Evolutionary conservation across 2,888 invertebrate species (phyloP).

Genomic region (Dolichopus griseipennis): DNA sequence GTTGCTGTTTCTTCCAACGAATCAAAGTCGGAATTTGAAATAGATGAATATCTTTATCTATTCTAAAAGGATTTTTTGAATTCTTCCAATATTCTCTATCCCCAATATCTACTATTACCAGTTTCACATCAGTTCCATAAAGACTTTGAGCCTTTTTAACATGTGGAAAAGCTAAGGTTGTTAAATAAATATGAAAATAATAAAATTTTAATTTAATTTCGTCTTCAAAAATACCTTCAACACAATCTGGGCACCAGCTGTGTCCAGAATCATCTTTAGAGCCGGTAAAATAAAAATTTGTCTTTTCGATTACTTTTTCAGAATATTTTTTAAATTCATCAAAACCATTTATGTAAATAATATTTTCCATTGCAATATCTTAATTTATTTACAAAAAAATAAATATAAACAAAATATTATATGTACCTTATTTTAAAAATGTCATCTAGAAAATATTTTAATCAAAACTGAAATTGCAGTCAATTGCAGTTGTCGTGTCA

Average conservation of each 20-base stretch:
- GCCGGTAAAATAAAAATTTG: slow-evolving; percentile 51
- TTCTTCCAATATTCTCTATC: slow-evolving; percentile 68
- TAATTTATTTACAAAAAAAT: too few relatives aligned
- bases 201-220: not conserved
- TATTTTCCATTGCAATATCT: not conserved
- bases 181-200: slow-evolving; percentile 27
- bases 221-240: slow-evolving; percentile 51
- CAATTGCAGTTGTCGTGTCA: too few relatives aligned
- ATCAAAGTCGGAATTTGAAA: slow-evolving; percentile 71
- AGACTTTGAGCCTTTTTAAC: slow-evolving; percentile 53
- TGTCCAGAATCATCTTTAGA: slow-evolving; percentile 48
- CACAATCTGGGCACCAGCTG: slow-evolving; percentile 86
- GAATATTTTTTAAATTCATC: slow-evolving; percentile 35
- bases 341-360: slow-evolving; percentile 41
- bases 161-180: slow-evolving; percentile 66
- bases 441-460: too few relatives aligned
- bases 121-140: slow-evolving; percentile 48
- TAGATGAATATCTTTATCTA: slow-evolving; percentile 56
- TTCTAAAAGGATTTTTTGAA: slow-evolving; percentile 64
- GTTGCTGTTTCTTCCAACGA: slow-evolving; percentile 61
- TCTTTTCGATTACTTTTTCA: slow-evolving; percentile 16
- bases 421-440: too few relatives aligned
- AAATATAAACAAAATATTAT: too few relatives aligned
- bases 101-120: slow-evolving; percentile 67
- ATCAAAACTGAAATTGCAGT: too few relatives aligned